Conservation (phyloP, 2,888 invertebrate genomes). For the Hybos culiciformis region DNA sequence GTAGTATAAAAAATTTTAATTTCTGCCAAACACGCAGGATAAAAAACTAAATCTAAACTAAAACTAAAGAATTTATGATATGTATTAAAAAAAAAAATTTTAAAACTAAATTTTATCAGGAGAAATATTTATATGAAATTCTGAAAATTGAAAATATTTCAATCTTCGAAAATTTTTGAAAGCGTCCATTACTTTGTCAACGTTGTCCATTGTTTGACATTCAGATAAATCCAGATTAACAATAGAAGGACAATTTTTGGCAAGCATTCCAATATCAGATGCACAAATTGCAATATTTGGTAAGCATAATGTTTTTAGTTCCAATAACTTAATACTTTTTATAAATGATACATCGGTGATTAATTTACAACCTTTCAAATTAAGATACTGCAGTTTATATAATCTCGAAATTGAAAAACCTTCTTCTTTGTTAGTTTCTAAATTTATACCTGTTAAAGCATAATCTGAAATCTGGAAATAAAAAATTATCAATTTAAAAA, state of each 20-base stretch:
- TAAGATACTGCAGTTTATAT: background rate
- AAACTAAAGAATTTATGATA: no score
- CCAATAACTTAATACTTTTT: background rate
- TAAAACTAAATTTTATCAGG: no score
- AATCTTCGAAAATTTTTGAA: background rate
- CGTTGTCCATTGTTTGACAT: conserved; percentile 1
- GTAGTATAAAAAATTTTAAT: no score
- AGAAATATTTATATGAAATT: conserved; percentile 1
- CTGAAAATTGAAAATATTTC: background rate
- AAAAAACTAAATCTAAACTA: no score
- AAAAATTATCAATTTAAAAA: background rate
- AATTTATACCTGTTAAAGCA: background rate
- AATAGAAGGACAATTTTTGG: background rate
- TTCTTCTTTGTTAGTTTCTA: background rate
- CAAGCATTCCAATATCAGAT: background rate
- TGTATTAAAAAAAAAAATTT: no score
- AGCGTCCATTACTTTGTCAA: background rate
- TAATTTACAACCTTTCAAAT: background rate
- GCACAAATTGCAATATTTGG: conserved; percentile 3
- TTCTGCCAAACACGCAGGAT: no score
- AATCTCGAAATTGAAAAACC: background rate
- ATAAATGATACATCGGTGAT: conserved; percentile 1
- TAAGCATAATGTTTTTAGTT: background rate
- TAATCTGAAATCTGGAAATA: background rate
- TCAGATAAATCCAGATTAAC: conserved; percentile 1